Evolutionary conservation across 2,888 invertebrate species (phyloP).

Genomic region (Diplolepis rosae): DNA sequence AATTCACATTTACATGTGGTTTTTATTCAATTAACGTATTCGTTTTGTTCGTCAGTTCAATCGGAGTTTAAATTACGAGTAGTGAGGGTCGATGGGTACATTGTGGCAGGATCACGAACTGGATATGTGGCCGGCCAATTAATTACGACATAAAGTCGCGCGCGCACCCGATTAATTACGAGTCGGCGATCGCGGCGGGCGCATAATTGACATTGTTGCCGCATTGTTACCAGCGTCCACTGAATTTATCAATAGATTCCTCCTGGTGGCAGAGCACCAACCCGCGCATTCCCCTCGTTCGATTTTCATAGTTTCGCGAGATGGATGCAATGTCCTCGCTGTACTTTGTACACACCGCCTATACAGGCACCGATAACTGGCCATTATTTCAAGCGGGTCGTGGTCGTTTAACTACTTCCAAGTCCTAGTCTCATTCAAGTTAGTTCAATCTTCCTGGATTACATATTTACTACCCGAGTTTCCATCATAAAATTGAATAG

Average conservation of each 20-base stretch:
- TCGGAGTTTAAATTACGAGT: slow-evolving; percentile 22
- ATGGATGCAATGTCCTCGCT: slow-evolving; percentile 39
- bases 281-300: slow-evolving; percentile 48
- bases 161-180: slow-evolving; percentile 58
- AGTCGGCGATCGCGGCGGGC: slow-evolving; percentile 56
- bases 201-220: slow-evolving; percentile 71
- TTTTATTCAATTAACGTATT: slow-evolving; percentile 28
- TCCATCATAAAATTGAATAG: background rate
- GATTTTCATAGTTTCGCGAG: slow-evolving; percentile 53
- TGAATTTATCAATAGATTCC: slow-evolving; percentile 69
- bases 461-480: background rate
- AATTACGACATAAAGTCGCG: slow-evolving; percentile 57
- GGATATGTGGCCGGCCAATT: slow-evolving; percentile 52
- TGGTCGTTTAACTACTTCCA: slow-evolving; percentile 19
- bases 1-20: background rate
- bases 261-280: slow-evolving; percentile 41
- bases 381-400: slow-evolving; percentile 28
- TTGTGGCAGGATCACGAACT: slow-evolving; percentile 27
- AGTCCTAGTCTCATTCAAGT: background rate
- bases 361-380: slow-evolving; percentile 27
- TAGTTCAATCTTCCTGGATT: background rate
- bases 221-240: slow-evolving; percentile 66
- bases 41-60: slow-evolving; percentile 13
- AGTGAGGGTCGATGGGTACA: slow-evolving; percentile 1
- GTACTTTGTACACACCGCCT: slow-evolving; percentile 18